A percentile compares a stretch with the other conserved stretches of the same genome.
Conservation (phyloP, 2,888 invertebrate genomes). For the Hydrotaea diabolus region DNA sequence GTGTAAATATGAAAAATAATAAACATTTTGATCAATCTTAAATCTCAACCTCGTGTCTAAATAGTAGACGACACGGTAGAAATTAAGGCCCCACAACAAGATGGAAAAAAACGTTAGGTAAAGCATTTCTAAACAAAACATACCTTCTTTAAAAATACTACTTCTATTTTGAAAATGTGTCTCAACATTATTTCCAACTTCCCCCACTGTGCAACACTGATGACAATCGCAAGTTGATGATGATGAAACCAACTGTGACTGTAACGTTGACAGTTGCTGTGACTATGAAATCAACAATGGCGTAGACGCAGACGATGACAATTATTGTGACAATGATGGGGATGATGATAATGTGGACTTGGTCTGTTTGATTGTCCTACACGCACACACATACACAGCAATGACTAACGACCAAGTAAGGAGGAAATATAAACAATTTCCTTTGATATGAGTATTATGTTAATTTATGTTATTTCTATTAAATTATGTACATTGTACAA, state of each 20-base stretch:
- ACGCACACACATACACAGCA: neutral
- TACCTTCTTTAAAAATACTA: too few relatives aligned
- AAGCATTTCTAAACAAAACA: too few relatives aligned
- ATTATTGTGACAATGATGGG: neutral
- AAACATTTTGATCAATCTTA: too few relatives aligned
- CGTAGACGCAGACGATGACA: neutral
- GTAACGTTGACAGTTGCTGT: neutral
- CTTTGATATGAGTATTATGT: conserved; percentile 6
- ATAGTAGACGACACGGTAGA: too few relatives aligned
- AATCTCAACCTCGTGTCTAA: too few relatives aligned
- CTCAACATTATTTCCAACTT: too few relatives aligned
- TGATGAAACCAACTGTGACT: neutral
- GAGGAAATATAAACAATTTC: conserved; percentile 19
- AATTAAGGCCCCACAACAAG: too few relatives aligned
- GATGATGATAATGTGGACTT: neutral
- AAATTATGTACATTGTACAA: too few relatives aligned
- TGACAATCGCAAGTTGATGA: conserved; percentile 7
- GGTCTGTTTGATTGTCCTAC: neutral
- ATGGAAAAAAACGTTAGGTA: too few relatives aligned
- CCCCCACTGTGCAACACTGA: neutral
- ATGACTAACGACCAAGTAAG: neutral
- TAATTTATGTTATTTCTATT: too few relatives aligned
- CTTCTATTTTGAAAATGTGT: too few relatives aligned
- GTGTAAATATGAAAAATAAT: too few relatives aligned
- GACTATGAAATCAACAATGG: neutral